Evolutionary conservation across 2,113 vertebrate species (phyloP), one percentile per base, ranked within the genome.

Genomic region (Sula dactylatra): DNA sequence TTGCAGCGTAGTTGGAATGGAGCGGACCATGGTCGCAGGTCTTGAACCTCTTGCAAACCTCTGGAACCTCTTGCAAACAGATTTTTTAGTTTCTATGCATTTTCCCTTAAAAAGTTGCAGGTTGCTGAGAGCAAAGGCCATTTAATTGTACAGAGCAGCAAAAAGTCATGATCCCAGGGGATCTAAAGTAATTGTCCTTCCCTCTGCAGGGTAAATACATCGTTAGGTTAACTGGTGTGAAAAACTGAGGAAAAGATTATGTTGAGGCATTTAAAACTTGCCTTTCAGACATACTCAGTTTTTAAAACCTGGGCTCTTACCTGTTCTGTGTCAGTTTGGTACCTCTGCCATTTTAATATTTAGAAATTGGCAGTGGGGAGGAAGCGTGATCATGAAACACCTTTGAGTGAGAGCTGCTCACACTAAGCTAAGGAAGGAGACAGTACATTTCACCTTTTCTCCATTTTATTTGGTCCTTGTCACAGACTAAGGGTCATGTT

Each of bases 1-100:
- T 20, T 64, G 32, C 38, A 40, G 34, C 6, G 9, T 67, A 6
- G 11, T 38, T 72, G 56, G 21, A 71, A 64, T 4, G 44, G 77
- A 88, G 6, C 17, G 56, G 64, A 22, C 17, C 0, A 0, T 56
- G 25, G 8, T 72, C 2, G 0, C 22, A 42, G 40, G n/a, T 6
- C 34, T 24, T 62, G 82, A 67, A 52, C 14, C 10, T 76, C 29
- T 50, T 72, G 36, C 4, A 42, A 50, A 38, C 32, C n/a, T n/a
- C n/a, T n/a, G n/a, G 82, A 67, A 52, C 14, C 10, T 76, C 29
- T 50, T 72, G 36, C 4, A 42, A 50, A 38, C 32, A 27, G 12
- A 55, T 50, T 73, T 40, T 55, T 7, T 54, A 13, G 4, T 71
- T 94, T 42, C 50, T 74, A 14, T 34, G 34, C 6, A 10, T 47